Conservation (phyloP, 2,888 invertebrate species). For the Coelogynopora nodosa region DNA sequence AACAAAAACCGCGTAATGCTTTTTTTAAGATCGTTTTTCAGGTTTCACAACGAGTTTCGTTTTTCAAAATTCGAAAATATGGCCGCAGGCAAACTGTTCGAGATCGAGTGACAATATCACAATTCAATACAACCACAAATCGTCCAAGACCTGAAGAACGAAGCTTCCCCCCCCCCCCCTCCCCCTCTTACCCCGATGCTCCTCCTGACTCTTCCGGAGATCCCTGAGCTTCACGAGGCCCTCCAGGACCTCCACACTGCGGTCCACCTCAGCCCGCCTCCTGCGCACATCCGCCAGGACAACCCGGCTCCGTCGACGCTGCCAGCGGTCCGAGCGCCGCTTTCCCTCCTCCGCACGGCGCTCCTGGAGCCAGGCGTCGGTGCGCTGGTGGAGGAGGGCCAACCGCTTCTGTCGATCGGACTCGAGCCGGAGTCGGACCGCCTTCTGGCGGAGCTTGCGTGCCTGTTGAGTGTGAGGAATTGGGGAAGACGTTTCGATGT, state of each 20-base stretch:
- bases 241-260: not conserved
- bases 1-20: too few species aligned
- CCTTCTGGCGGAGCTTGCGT: not conserved
- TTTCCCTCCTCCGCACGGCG: not conserved
- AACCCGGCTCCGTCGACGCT: not conserved
- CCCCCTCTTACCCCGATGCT: not conserved
- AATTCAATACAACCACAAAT: too few species aligned
- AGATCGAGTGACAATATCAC: too few species aligned
- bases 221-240: not conserved
- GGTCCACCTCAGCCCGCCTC: not conserved
- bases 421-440: too few species aligned
- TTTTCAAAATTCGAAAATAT: too few species aligned
- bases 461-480: not conserved
- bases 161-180: not conserved
- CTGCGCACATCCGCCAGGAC: not conserved
- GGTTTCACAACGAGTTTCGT: too few species aligned
- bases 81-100: too few species aligned
- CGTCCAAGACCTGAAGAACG: too few species aligned
- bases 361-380: not conserved
- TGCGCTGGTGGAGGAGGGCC: not conserved
- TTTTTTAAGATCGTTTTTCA: too few species aligned
- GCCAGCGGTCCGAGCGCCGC: not conserved
- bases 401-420: too few species aligned
- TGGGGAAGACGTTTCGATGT: too few species aligned
- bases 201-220: not conserved